phyloP scores from a whole-genome alignment of 2,797 vertebrate genomes.

The Antennarius maculatus region DNA sequence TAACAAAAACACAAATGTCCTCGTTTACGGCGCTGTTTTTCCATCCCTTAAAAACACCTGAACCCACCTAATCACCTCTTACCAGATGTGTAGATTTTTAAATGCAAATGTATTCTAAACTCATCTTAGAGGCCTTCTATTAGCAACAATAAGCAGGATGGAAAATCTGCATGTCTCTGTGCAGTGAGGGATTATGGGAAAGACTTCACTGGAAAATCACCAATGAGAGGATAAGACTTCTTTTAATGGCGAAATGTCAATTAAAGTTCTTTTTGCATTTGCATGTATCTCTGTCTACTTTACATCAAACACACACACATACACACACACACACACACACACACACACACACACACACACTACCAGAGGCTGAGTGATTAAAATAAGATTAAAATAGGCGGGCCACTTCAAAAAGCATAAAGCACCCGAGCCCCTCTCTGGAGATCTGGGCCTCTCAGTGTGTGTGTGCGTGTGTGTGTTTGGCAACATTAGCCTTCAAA shows the following conservation, averaged over 20 bases:
- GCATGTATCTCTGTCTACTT: slow-evolving; percentile 3
- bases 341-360: slow-evolving; percentile 12
- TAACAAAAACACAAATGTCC: neutral
- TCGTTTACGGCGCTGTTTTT: slow-evolving; percentile 21
- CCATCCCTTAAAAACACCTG: slow-evolving; percentile 21
- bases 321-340: slow-evolving; percentile 12
- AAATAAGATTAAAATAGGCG: slow-evolving; percentile 74
- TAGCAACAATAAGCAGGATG: slow-evolving; percentile 44
- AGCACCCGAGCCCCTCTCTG: slow-evolving; percentile 52
- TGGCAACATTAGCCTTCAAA: slow-evolving; percentile 59
- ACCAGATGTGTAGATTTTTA: slow-evolving; percentile 43
- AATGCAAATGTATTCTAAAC: slow-evolving; percentile 57
- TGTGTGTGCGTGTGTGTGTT: slow-evolving; percentile 9
- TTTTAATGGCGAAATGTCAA: slow-evolving; percentile 13
- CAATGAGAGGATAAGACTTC: slow-evolving; percentile 18
- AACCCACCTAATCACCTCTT: slow-evolving; percentile 38
- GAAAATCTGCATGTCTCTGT: slow-evolving; percentile 25
- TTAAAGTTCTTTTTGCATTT: neutral
- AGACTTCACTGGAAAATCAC: slow-evolving; percentile 43
- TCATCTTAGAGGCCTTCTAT: slow-evolving; percentile 19
- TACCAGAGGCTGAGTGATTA: slow-evolving; percentile 56
- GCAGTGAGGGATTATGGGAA: slow-evolving; percentile 40
- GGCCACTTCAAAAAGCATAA: slow-evolving; percentile 68
- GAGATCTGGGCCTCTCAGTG: slow-evolving; percentile 38
- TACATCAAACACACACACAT: slow-evolving; percentile 23